phyloP scores from a whole-genome alignment of 2,113 vertebrate species.

The Hoplias malabaricus region DNA sequence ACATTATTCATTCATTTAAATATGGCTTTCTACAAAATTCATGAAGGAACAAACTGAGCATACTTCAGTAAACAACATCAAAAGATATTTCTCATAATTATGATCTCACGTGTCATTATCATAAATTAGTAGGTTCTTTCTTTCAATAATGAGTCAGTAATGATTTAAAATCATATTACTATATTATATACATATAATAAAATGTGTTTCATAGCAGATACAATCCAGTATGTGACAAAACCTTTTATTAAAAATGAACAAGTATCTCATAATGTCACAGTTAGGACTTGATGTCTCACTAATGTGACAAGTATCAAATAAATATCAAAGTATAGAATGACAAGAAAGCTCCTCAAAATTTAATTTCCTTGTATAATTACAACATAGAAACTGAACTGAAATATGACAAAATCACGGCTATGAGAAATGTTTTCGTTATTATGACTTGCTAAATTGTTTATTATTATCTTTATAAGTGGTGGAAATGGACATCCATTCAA shows the following conservation, averaged over 20 bases:
- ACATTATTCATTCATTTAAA: not conserved
- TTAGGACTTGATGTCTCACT: not conserved
- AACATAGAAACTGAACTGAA: too few relatives aligned
- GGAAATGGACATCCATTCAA: not conserved
- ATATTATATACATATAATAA: too few relatives aligned
- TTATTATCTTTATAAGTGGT: not conserved
- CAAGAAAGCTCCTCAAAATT: too few relatives aligned
- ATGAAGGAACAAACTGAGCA: not conserved
- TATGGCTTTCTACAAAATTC: not conserved
- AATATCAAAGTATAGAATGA: too few relatives aligned
- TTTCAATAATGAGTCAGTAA: too few relatives aligned
- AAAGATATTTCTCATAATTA: not conserved
- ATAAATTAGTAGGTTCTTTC: too few relatives aligned
- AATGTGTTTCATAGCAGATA: too few relatives aligned
- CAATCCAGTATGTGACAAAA: too few relatives aligned
- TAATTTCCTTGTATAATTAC: too few relatives aligned
- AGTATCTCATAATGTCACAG: not conserved
- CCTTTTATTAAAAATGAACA: not conserved
- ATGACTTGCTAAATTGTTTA: not conserved
- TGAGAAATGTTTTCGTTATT: too few relatives aligned
- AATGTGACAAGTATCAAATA: not conserved
- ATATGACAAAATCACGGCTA: too few relatives aligned
- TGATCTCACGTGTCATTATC: not conserved
- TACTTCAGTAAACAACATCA: constrained; percentile 18
- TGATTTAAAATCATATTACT: too few relatives aligned